Base-by-base conservation (phyloP, 2,797 vertebrate species). In the Margarornis squamiger region DNA sequence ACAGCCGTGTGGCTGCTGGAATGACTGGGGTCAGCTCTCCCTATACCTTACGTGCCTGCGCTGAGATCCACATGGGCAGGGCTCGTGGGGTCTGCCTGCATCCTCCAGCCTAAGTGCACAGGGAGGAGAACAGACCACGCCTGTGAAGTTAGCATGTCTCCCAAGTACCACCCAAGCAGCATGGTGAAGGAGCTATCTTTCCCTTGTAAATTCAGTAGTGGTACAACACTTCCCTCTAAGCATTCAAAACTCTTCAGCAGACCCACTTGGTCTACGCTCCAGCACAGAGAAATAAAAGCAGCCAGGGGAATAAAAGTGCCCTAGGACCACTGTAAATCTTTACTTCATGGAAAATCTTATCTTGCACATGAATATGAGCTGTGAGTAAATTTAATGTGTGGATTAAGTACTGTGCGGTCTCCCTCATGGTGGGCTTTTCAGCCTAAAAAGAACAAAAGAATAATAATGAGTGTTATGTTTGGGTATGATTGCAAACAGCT, bases 391-490 rank as follows among this genome's bases (percentile, higher is more conserved):
- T 93, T 96, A 92, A 95, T 77, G 78, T 85, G 72, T 58, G 68
- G 86, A 89, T 93, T 95, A 93, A 88, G 52, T 66, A 58, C 70
- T 94, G 65, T 77, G 83, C 1, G 0, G 91, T 93, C 91, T 94
- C 94, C 91, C 92, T 95, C 84, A 91, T 13, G 91, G 95, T 91
- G 93, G 96, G 88, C 88, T 96, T 96, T 95, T 93, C 93, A 96
- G 93, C 49, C 88, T 67, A 80, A 87, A 94, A 89, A 83, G 95
- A 96, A 96, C 94, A 95, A 95, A 97, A 91, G 94, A 93, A 95
- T 93, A 94, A 89, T 95, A 94, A 94, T 93, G 94, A 96, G 67
- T 79, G 86, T 92, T 96, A 91, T 89, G 75, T 92, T 95, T 88
- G 93, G 65, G 61, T 87, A 91, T 92, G 91, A 96, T 89, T 93